Evolutionary conservation across 1,140 invertebrate species (phyloP), one percentile per base, ranked within the genome.

Genomic region (Solenopsis invicta): DNA sequence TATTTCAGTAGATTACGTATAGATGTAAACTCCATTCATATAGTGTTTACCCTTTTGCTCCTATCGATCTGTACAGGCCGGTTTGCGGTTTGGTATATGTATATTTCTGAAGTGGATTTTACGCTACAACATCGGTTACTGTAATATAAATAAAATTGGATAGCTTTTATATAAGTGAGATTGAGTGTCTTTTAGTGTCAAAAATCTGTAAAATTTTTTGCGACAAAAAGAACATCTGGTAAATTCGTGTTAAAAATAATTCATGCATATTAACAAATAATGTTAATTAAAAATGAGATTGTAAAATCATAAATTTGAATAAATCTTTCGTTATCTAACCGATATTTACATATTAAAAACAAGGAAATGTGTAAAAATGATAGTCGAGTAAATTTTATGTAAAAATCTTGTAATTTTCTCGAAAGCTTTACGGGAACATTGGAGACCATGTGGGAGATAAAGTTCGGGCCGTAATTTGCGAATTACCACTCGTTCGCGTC

Each of bases 1-100:
- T 37, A 81, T 81, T 81, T 69, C 34, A 81, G 29, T 41, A 34
- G 34, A 81, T n/a, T 71, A 24, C 12, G 8, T 71, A 56, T 52
- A 52, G 29, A 29, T 54, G 10, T 41, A 56, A 56, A 41, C 16
- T 21, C 41, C 62, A 75, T 75, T 69, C 48, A 48, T 69, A 18
- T 54, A 24, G 29, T 48, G 34, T 69, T 80, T 71, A 56, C 12
- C n/a, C 45, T 10, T 21, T 62, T n/a, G n/a, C 29, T 71, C 1
- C 16, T 71, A 41, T 71, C 13, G 29, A 71, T 34, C n/a, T 56
- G 18, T 56, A 45, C 34, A 24, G 0, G 21, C 45, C 21, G 9
- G 66, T 54, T 64, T 48, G 61, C 29, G 45, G 18, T 52, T 56
- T 71, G 10, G 0, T 41, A 18, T 4, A 41, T 5, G 5, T 29